Evolutionary conservation across 2,888 invertebrate genomes (phyloP).

Genomic region (Argyresthia goedartella): DNA sequence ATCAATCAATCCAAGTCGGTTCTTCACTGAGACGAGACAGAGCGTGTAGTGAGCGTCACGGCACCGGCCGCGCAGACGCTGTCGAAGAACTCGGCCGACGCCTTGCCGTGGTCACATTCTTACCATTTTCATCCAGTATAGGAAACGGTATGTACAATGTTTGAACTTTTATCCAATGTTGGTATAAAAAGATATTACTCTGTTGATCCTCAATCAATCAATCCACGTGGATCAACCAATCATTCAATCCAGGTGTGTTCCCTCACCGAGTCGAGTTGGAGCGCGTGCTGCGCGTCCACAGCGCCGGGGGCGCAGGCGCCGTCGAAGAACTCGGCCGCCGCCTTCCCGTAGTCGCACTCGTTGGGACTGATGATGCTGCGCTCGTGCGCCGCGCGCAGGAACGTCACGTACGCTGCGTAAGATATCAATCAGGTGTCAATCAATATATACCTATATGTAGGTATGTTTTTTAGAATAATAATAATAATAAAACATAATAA

Average conservation of each 20-base stretch:
- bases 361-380: slow-evolving; percentile 44
- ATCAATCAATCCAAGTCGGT: too few species aligned
- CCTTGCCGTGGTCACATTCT: slow-evolving; percentile 70
- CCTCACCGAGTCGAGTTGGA: slow-evolving; percentile 26
- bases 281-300: slow-evolving; percentile 49
- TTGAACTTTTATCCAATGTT: too few species aligned
- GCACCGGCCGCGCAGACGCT: slow-evolving; percentile 75
- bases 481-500: too few species aligned
- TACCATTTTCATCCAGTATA: too few species aligned
- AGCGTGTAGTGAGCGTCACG: slow-evolving; percentile 47
- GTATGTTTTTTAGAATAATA: too few species aligned
- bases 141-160: too few species aligned
- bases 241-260: too few species aligned
- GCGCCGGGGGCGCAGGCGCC: slow-evolving; percentile 75
- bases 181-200: too few species aligned
- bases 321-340: slow-evolving; percentile 67
- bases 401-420: slow-evolving; percentile 76
- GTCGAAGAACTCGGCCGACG: slow-evolving; percentile 67
- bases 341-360: slow-evolving; percentile 70
- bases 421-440: too few species aligned
- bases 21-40: slow-evolving; percentile 21
- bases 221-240: too few species aligned
- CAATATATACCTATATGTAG: too few species aligned
- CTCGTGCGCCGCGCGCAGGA: slow-evolving; percentile 66
- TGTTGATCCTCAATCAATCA: too few species aligned